Evolutionary conservation across 2,113 vertebrate genomes (phyloP), one percentile per base, ranked within the genome.

Genomic region (Solea solea): DNA sequence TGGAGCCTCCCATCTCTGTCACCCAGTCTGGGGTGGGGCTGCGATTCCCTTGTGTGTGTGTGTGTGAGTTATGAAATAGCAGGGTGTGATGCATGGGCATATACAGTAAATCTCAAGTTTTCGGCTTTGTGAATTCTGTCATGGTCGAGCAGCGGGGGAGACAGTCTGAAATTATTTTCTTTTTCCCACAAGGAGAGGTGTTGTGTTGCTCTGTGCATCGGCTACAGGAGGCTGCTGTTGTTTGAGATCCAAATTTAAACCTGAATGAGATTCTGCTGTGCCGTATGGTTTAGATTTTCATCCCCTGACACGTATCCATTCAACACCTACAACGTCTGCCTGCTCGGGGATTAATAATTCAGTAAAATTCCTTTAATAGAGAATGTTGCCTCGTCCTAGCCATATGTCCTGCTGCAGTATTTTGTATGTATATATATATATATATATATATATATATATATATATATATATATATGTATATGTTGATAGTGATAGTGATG

Each of bases 311-410:
- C 2, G 5, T 34, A 41, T 5, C 59, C 50, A 65, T 76, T 56
- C 70, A 74, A 74, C 80, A 78, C 78, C 78, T 59, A 34, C 68
- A 67, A 78, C 50, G 76, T 69, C 34, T 63, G 78, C 46, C 56
- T 28, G 57, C 64, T 9, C 8, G 3, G 12, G 12, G 8, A 76
- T 90, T 44, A 87, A 88, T 90, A 49, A 90, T 88, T 89, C 41
- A 88, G 64, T 12, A 9, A n/a, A 48, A 13, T 11, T 34, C 0
- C 46, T 62, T 44, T n/a, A 25, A 53, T 39, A 60, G 45, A 45
- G n/a, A 4, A 55, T 40, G 21, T 28, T 62, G 59, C 56, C 42
- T 21, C 46, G 16, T 45, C n/a, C 50, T 48, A 3, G 5, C 16
- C 12, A 10, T 65, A 5, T 52, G 9, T 28, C 46, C 16, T 49